Percentiles rank a stretch among this genome's conserved stretches.
phyloP scores from a whole-genome alignment of 2,113 vertebrate species.

The Microcebus ravelobensis region DNA sequence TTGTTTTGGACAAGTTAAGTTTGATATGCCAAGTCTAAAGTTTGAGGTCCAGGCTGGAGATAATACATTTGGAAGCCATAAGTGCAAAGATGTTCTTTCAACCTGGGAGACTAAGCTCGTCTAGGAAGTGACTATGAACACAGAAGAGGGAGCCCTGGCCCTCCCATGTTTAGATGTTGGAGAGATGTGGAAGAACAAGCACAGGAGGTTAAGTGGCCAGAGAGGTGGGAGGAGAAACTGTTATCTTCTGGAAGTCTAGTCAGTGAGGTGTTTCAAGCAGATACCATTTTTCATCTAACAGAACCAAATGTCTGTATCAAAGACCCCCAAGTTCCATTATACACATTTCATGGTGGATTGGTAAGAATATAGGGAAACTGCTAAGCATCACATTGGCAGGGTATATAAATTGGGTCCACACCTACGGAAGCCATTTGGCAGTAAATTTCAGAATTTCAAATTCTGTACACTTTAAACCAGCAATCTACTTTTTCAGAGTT shows the following conservation, averaged over 20 bases:
- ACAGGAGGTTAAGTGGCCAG: neutral
- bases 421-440: neutral
- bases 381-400: neutral
- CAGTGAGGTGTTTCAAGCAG: neutral
- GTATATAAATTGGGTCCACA: neutral
- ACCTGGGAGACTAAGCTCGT: neutral
- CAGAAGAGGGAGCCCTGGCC: neutral
- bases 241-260: neutral
- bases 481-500: neutral
- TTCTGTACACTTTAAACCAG: neutral
- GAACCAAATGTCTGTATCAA: neutral
- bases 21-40: neutral
- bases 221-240: neutral
- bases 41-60: neutral
- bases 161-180: fast-evolving
- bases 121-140: neutral
- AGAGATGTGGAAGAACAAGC: neutral
- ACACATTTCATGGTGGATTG: no score
- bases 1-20: neutral
- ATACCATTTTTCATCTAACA: neutral
- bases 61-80: neutral
- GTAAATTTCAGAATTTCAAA: neutral
- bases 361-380: neutral
- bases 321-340: neutral
- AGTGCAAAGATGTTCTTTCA: neutral